Percentiles rank a stretch among this genome's conserved stretches.
phyloP scores from a whole-genome alignment of 2,113 vertebrate genomes.

The Eulemur macaco region DNA sequence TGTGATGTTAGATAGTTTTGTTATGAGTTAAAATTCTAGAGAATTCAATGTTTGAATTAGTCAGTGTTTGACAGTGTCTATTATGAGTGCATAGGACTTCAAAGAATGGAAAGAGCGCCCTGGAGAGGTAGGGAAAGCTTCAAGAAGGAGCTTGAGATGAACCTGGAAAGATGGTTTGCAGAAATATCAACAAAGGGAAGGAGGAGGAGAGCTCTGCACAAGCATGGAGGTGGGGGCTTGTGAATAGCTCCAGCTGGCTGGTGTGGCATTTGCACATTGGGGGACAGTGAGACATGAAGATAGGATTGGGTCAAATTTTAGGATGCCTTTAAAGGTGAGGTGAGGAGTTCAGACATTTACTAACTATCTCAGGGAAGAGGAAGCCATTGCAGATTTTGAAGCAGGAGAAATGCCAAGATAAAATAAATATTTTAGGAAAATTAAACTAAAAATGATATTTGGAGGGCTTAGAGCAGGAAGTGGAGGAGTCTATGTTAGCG shows the following conservation, averaged over 20 bases:
- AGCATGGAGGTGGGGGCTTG: too few species aligned
- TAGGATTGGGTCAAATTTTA: background rate
- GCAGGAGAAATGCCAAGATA: background rate
- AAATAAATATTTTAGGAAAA: background rate
- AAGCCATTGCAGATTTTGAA: background rate
- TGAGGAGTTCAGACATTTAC: background rate
- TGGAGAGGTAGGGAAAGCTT: background rate
- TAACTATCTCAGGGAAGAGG: background rate
- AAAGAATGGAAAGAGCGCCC: background rate
- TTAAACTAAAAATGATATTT: background rate
- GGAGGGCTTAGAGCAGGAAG: background rate
- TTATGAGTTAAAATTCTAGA: background rate
- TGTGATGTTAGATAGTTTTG: background rate
- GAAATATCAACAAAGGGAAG: background rate
- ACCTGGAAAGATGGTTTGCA: background rate
- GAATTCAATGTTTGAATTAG: background rate
- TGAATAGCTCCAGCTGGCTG: background rate
- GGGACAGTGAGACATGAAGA: background rate
- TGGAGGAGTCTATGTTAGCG: constrained; percentile 18
- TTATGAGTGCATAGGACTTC: background rate
- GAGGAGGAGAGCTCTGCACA: background rate
- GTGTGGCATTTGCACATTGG: background rate
- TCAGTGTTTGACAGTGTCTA: background rate
- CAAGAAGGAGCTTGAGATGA: background rate
- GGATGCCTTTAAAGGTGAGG: background rate